phyloP scores from a whole-genome alignment of 2,797 vertebrate species.

The Melanogrammus aeglefinus region DNA sequence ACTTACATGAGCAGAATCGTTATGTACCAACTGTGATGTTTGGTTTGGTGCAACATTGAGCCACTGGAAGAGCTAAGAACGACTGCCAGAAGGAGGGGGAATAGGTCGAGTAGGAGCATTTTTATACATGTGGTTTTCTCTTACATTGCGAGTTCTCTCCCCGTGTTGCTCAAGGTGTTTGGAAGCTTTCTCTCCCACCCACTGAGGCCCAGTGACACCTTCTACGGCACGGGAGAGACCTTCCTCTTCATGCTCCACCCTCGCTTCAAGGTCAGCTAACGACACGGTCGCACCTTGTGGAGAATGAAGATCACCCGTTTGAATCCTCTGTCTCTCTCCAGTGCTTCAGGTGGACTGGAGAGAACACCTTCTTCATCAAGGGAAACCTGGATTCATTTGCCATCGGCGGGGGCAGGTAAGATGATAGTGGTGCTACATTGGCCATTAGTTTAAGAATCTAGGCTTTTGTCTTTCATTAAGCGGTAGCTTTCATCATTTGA shows the following conservation, averaged over 20 bases:
- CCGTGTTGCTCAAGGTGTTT: slow-evolving; percentile 66
- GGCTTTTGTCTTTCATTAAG: not conserved
- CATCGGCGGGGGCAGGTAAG: slow-evolving; percentile 80
- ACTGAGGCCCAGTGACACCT: slow-evolving; percentile 72
- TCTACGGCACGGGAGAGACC: slow-evolving; percentile 81
- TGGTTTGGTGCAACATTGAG: not conserved
- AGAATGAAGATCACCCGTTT: not conserved
- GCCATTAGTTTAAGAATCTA: not conserved
- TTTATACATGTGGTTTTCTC: not conserved
- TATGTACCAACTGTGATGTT: not conserved
- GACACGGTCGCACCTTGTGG: not conserved
- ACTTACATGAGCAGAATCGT: not conserved
- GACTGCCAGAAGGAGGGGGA: not conserved
- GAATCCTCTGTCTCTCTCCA: slow-evolving; percentile 30
- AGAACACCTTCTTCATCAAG: slow-evolving; percentile 83
- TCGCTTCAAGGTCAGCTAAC: slow-evolving; percentile 72
- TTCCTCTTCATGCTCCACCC: slow-evolving; percentile 81
- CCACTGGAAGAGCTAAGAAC: not conserved
- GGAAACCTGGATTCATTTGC: slow-evolving; percentile 80
- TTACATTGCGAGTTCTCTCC: not conserved
- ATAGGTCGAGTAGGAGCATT: not conserved
- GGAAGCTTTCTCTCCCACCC: slow-evolving; percentile 79
- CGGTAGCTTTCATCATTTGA: not conserved
- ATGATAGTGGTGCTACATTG: not conserved
- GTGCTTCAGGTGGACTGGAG: slow-evolving; percentile 81